Conservation (phyloP, 2,113 vertebrate species). For the Pelusios castaneus region DNA sequence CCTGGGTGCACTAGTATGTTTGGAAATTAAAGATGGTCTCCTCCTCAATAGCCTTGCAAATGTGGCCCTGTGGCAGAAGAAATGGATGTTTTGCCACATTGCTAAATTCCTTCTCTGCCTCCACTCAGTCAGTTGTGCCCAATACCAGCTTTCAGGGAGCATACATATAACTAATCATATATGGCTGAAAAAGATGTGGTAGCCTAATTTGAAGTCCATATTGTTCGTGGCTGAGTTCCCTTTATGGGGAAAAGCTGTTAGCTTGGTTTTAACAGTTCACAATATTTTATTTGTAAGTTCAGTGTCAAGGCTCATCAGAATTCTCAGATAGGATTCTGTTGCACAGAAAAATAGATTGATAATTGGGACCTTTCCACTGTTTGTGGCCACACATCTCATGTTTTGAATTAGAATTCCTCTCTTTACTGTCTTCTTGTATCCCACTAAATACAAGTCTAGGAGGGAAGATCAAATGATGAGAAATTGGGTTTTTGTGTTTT, state of each 20-base stretch:
- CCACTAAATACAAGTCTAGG: not conserved
- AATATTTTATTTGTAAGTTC: not conserved
- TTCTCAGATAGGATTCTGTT: not conserved
- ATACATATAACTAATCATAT: not conserved
- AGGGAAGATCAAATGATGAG: not conserved
- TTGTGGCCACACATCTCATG: not conserved
- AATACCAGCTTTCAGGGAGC: not conserved
- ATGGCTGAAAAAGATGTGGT: not conserved
- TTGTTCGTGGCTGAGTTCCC: not conserved
- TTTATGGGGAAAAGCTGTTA: not conserved
- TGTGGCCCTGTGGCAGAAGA: not conserved
- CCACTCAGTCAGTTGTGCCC: not conserved
- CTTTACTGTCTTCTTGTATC: constrained; percentile 16
- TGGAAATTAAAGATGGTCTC: constrained; percentile 39
- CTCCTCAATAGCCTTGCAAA: not conserved
- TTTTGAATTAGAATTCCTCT: constrained; percentile 37
- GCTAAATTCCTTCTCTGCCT: not conserved
- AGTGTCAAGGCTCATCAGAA: constrained; percentile 1
- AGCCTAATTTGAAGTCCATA: not conserved
- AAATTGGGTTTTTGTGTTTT: not conserved
- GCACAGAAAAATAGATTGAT: not conserved
- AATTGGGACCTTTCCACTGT: not conserved
- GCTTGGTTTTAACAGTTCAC: not conserved
- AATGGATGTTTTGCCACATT: not conserved
- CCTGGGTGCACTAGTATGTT: not conserved